Percentiles rank a stretch among this genome's conserved stretches.
Evolutionary conservation across 2,888 invertebrate genomes (phyloP).

Genomic region (Lutraria lutraria): DNA sequence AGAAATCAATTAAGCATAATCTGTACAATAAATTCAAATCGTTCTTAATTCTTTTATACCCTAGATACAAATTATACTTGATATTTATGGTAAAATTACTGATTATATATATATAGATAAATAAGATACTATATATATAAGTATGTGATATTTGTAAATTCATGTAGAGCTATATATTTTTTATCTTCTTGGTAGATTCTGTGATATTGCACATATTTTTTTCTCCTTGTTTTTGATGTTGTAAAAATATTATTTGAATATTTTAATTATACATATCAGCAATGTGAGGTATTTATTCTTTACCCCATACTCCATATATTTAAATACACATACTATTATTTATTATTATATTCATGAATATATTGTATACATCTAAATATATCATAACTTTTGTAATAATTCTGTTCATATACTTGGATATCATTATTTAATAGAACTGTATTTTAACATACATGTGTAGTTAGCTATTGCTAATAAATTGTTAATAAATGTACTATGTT

Average conservation of each 20-base stretch:
- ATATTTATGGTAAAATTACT: too few species aligned
- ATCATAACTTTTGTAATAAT: slow-evolving; percentile 16
- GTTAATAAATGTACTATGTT: neutral
- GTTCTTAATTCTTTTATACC: too few species aligned
- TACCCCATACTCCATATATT: neutral
- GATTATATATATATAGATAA: neutral
- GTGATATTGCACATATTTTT: slow-evolving; percentile 2
- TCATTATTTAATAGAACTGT: slow-evolving; percentile 20
- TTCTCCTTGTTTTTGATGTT: neutral
- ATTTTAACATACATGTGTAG: slow-evolving; percentile 25
- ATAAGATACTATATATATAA: neutral
- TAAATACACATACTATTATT: slow-evolving; percentile 18
- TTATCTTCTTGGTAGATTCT: neutral
- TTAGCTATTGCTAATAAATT: slow-evolving; percentile 25
- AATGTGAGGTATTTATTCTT: neutral
- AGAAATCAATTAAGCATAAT: neutral
- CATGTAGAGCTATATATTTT: neutral
- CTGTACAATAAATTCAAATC: neutral
- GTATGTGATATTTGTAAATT: neutral
- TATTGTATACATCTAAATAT: neutral
- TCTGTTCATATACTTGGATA: neutral
- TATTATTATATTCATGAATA: neutral
- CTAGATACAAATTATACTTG: too few species aligned
- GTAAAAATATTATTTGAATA: neutral
- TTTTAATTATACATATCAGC: neutral